Evolutionary conservation across 2,888 invertebrate species (phyloP).

Genomic region (Callimorpha dominula): DNA sequence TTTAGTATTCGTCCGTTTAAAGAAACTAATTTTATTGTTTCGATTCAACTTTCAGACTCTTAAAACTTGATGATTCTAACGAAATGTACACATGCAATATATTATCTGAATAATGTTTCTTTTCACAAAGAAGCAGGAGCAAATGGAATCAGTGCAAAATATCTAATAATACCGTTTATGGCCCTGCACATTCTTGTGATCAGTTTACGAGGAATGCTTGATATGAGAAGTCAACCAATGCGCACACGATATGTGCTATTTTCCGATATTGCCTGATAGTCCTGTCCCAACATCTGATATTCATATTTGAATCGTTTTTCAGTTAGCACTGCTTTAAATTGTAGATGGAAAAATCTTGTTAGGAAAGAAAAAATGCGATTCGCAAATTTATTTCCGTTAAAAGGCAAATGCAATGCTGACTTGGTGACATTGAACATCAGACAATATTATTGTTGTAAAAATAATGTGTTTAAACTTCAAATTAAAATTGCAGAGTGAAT

Average conservation of each 20-base stretch:
- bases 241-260: constrained; percentile 50
- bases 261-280: constrained; percentile 43
- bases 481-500: constrained; percentile 59
- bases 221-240: constrained; percentile 59
- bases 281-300: constrained; percentile 9
- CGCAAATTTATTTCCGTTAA: constrained; percentile 12
- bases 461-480: constrained; percentile 57
- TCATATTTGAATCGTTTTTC: constrained; percentile 10
- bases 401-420: constrained; percentile 23
- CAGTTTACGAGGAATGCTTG: constrained; percentile 62
- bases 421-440: constrained; percentile 46
- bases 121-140: constrained; percentile 52
- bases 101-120: constrained; percentile 56
- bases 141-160: constrained; percentile 67
- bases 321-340: constrained; percentile 9
- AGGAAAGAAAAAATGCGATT: constrained; percentile 6
- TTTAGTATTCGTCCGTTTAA: constrained; percentile 43
- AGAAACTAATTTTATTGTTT: constrained; percentile 51
- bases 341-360: constrained; percentile 7
- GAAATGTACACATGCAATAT: constrained; percentile 55
- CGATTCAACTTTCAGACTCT: constrained; percentile 26
- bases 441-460: constrained; percentile 56
- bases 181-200: constrained; percentile 59
- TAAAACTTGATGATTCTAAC: constrained; percentile 23
- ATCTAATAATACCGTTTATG: constrained; percentile 58